Evolutionary conservation across 2,797 vertebrate species (phyloP).

Genomic region (Bovichtus variegatus): DNA sequence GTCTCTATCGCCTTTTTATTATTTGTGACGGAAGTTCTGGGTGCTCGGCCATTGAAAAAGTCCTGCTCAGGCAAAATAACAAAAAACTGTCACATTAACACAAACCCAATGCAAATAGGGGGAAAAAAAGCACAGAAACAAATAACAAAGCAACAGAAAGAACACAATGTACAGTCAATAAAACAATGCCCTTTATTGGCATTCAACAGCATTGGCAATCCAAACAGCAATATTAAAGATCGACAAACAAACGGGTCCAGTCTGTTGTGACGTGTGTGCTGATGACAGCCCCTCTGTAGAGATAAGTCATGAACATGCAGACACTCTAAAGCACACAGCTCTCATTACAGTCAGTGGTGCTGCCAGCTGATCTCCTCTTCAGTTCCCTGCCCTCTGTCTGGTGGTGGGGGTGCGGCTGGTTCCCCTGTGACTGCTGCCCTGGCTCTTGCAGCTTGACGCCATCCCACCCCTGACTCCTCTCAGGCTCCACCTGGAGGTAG

Average conservation of each 20-base stretch:
- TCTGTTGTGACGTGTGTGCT: conserved; percentile 26
- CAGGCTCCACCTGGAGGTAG: conserved; percentile 90
- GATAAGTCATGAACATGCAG: conserved; percentile 73
- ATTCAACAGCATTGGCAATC: conserved; percentile 49
- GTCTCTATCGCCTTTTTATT: conserved; percentile 3
- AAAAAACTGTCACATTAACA: conserved; percentile 29
- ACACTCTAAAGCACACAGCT: conserved; percentile 87
- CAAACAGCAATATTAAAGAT: conserved; percentile 46
- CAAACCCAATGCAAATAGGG: conserved; percentile 16
- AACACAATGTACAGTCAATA: conserved; percentile 31
- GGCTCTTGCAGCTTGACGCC: conserved; percentile 65
- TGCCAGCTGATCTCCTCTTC: conserved; percentile 84
- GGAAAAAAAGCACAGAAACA: conserved; percentile 21
- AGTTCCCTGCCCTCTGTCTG: conserved; percentile 86
- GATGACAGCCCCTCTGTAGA: conserved; percentile 53
- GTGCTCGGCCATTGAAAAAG: neutral
- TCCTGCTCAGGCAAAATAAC: conserved; percentile 11
- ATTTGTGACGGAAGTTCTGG: neutral
- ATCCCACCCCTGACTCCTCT: conserved; percentile 69
- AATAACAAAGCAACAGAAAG: conserved; percentile 31
- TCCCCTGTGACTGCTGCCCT: conserved; percentile 32
- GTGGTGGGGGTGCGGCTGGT: conserved; percentile 38
- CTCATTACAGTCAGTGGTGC: conserved; percentile 74
- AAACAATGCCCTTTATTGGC: conserved; percentile 33
- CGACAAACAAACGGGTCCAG: conserved; percentile 41